Base-by-base conservation (phyloP, 1,140 invertebrate species). In the Oedothorax gibbosus region DNA sequence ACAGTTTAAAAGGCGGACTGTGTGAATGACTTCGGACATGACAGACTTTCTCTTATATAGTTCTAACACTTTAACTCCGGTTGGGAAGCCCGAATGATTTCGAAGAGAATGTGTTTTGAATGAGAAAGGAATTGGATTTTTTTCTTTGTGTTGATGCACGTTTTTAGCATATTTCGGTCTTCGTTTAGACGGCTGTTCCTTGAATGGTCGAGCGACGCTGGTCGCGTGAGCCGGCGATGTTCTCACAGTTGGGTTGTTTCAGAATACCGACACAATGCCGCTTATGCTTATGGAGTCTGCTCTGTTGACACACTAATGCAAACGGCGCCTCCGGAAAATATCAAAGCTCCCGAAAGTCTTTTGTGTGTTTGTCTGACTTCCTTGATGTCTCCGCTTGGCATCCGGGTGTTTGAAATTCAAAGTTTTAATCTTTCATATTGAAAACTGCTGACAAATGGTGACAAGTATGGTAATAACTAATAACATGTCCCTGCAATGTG, bases 231-330 rank as follows among this genome's bases (percentile, higher is more conserved):
- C 53, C 54, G 35, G 35, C 35, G 35, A 35, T 35, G 50, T 50
- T 71, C 51, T n/a, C 56, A 81, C 66, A 81, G 7, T 60, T 60
- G 78, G 21, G 11, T 81, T 54, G n/a, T 50, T 81, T 54, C 78
- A 51, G 53, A 11, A 12, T 15, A 18, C 56, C 14, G 20, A 0
- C 75, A 64, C 21, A 64, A 62, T 20, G 75, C 12, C 53, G 77
- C 53, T 51, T 73, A 82, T 82, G 80, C 69, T 72, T n/a, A 82
- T 82, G 69, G 10, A 11, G n/a, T n/a, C 18, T 20, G 10, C 18
- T 79, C 77, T 65, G 57, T n/a, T 57, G 53, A 71, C 77, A 79
- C 77, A 79, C 12, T 51, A 79, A 66, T 79, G 78, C 66, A 49
- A 71, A 71, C 62, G 35, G 15, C 15, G 53, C 10, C 10, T 50